Evolutionary conservation across 2,888 invertebrate species (phyloP), one percentile per base, ranked within the genome.

Genomic region (Cacoxenus indagator): DNA sequence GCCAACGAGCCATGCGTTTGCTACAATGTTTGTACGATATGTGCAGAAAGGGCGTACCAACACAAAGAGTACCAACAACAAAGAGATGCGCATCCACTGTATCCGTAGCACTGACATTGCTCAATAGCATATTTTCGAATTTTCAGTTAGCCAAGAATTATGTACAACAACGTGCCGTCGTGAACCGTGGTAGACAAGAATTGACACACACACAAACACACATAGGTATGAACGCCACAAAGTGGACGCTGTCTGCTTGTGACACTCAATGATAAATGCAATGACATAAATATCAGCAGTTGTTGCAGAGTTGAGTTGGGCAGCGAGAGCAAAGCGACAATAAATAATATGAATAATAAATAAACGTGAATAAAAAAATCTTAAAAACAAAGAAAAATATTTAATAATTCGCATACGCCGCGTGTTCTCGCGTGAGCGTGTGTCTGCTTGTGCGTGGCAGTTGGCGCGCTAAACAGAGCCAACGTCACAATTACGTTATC

Each of bases 251-350:
- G 11, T 8, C 73, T 83, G 82, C 82, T 80, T 83, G 82, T 83
- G 84, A 79, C 79, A 83, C 81, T 73, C 9, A 83, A 79, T 83
- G 79, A 79, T 83, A 79, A 79, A 79, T 84, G 84, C 84, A 82
- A 82, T 73, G 83, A 71, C 78, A 79, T 83, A 83, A 79, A 83
- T 79, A 83, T 26, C 45, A n/a, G 11, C 11, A 11, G n/a, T 43
- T 2, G n/a, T 43, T 43, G 3, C 0, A 43, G 4, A 43, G n/a
- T n/a, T 43, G 45, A 43, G 45, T 43, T 8, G 45, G 11, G 11
- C 45, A n/a, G n/a, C n/a, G n/a, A n/a, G n/a, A n/a, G n/a, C n/a
- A 43, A 5, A 43, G n/a, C 14, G n/a, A 43, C n/a, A 43, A 43
- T 4, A 43, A 43, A 43, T n/a, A 43, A 43, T 43, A 43, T 43